These are phyloP conservation scores for Calcarius lapponicus DNA, from an alignment of 2,797 vertebrate genomes.

Conservation along the genomic window DNA sequence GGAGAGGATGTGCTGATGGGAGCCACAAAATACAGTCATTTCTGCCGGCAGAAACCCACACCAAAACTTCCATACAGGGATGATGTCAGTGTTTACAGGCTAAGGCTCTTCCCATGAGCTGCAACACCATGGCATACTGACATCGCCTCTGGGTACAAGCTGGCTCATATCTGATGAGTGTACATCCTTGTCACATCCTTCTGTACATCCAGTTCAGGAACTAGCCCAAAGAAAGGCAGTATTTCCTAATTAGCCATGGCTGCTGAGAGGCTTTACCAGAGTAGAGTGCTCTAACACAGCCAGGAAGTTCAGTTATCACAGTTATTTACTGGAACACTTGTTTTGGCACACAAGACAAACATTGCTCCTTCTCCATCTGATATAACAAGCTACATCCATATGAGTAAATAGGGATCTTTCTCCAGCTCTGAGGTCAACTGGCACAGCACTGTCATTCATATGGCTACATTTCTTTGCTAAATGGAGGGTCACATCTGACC, in stretches of 20 bases:
- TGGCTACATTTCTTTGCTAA: background rate
- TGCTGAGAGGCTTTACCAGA: background rate
- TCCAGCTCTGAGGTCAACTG: background rate
- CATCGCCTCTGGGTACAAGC: background rate
- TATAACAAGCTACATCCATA: background rate
- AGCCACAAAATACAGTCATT: background rate
- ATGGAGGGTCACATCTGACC: background rate
- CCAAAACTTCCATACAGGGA: background rate
- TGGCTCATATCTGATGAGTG: fast-evolving
- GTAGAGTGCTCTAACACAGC: background rate
- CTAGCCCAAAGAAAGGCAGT: background rate
- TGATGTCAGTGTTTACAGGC: background rate
- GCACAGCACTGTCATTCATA: fast-evolving
- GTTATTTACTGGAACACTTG: background rate
- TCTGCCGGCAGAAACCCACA: background rate
- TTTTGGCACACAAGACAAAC: slow-evolving; percentile 2
- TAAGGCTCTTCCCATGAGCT: background rate
- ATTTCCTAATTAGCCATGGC: background rate
- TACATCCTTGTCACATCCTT: background rate
- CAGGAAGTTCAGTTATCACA: background rate
- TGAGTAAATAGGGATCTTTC: background rate
- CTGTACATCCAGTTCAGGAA: background rate
- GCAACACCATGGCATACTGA: background rate
- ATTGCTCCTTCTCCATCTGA: background rate
- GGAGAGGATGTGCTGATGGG: background rate